Evolutionary conservation across 2,888 invertebrate genomes (phyloP), one percentile per base, ranked within the genome.

Genomic region (Dolichomitus sp.): DNA sequence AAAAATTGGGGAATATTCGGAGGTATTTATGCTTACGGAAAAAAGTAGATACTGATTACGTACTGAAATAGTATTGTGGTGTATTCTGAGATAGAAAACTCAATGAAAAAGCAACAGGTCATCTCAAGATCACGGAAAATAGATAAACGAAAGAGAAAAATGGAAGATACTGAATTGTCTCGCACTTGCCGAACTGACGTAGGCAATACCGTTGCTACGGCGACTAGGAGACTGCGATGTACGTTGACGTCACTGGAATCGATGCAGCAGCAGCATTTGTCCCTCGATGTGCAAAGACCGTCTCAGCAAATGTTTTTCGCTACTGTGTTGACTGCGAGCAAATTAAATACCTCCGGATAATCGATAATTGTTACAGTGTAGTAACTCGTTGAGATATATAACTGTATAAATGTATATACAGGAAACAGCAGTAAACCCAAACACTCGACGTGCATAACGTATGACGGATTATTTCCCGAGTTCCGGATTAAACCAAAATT

Each of bases 171-270:
- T n/a, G 9, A 48, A 59, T 59, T n/a, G 12, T 30, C 27, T 30
- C 30, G 27, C 33, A 33, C 59, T 33, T 12, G 33, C n/a, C 33
- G 30, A 33, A 12, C 7, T 6, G 37, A 63, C 37, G 37, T 37
- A 7, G 40, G 63, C 40, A 42, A 42, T 63, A 12, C 52, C 11
- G 19, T 19, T 54, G 27, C 54, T 23, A 23, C 30, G 48, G 45
- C n/a, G n/a, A 27, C 40, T 45, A n/a, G 23, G 30, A 17, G n/a
- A 30, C 30, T 27, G 72, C 72, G 48, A 73, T 73, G 72, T 61
- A 73, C 61, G 59, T 45, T 59, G 72, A 73, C 72, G 72, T 73
- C 59, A 73, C 61, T 33, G 23, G 72, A 73, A 48, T 73, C 61
- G 14, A 37, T 59, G 72, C 59, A 73, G 19, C 42, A 14, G 37